phyloP scores from a whole-genome alignment of 2,113 vertebrate species.

The Xiphophorus hellerii region DNA sequence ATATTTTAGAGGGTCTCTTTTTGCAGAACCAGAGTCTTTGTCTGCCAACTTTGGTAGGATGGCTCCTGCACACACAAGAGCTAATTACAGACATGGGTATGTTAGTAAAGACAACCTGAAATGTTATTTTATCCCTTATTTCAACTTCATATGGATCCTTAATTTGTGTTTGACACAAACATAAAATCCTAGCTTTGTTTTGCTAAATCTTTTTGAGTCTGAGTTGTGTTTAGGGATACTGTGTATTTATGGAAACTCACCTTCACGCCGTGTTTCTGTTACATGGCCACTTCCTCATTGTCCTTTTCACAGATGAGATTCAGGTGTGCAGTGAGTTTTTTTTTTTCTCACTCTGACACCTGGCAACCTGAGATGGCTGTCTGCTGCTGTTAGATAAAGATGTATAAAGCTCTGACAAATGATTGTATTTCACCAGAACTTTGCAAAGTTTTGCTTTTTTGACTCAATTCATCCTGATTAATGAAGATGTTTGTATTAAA shows the following conservation, averaged over 20 bases:
- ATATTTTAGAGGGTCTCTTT: conserved; percentile 79
- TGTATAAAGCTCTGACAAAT: conserved; percentile 73
- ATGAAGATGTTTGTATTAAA: background rate
- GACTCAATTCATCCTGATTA: background rate
- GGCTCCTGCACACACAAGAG: conserved; percentile 46
- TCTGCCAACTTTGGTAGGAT: conserved; percentile 53
- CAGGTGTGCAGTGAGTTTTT: conserved; percentile 23
- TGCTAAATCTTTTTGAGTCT: background rate
- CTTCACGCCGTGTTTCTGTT: conserved; percentile 9
- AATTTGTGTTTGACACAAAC: background rate
- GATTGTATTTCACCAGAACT: conserved; percentile 55
- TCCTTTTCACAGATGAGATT: conserved; percentile 33
- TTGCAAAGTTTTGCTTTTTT: background rate
- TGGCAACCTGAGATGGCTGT: conserved; percentile 56
- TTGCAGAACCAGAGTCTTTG: conserved; percentile 73
- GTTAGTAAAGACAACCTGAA: background rate
- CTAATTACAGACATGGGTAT: conserved; percentile 4
- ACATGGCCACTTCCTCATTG: conserved; percentile 27
- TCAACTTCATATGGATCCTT: background rate
- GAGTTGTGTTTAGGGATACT: background rate
- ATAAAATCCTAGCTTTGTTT: background rate
- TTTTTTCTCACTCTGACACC: conserved; percentile 34
- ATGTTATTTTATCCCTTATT: background rate
- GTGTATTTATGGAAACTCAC: conserved; percentile 20
- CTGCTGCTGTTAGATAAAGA: conserved; percentile 57